A percentile compares a stretch with the other conserved stretches of the same genome.
Evolutionary conservation across 2,888 invertebrate genomes (phyloP).

Genomic region (Chironomus riparius): DNA sequence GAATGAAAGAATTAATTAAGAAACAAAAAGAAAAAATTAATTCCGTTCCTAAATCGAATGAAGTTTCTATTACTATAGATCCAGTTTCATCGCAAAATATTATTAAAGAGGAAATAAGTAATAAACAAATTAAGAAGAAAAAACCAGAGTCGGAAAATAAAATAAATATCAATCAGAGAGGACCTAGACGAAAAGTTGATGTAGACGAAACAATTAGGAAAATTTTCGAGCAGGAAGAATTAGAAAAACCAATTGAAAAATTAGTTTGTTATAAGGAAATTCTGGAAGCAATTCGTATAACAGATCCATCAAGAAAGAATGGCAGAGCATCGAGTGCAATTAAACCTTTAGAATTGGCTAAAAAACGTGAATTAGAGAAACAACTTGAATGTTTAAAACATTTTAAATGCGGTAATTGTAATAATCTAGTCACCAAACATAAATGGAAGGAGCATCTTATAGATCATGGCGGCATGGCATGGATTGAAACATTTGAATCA

Average conservation of each 20-base stretch:
- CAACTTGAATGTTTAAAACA: background rate
- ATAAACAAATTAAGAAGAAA: background rate
- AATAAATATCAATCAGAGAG: background rate
- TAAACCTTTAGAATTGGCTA: background rate
- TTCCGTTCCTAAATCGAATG: background rate
- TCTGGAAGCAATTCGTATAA: background rate
- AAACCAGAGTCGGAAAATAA: background rate
- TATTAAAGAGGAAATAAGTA: background rate
- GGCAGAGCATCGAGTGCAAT: background rate
- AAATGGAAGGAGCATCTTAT: conserved; percentile 2
- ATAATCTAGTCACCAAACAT: background rate
- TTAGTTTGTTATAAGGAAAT: background rate
- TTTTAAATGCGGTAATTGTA: conserved; percentile 9
- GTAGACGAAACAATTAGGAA: background rate
- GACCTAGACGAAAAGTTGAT: background rate
- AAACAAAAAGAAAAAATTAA: background rate
- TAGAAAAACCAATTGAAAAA: background rate
- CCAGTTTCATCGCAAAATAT: background rate
- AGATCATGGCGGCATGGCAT: background rate
- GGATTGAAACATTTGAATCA: conserved; percentile 4
- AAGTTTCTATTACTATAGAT: background rate
- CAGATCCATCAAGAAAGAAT: background rate
- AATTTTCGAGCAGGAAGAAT: background rate
- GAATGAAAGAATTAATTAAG: background rate
- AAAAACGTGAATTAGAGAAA: background rate